phyloP scores from a whole-genome alignment of 2,797 vertebrate species.

The Chelmon rostratus region DNA sequence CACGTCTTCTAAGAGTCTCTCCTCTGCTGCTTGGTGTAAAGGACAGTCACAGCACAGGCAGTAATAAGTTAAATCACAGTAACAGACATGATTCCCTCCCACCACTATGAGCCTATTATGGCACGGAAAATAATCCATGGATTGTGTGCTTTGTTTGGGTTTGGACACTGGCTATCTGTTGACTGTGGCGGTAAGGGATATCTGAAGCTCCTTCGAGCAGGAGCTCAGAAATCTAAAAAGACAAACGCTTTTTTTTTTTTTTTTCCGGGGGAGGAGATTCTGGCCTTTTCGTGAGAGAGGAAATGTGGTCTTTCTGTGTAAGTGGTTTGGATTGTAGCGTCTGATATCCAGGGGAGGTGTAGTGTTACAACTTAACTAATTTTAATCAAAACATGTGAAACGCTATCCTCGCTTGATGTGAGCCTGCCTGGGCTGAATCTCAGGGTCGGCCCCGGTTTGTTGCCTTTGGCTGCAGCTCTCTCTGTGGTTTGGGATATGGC shows the following conservation, averaged over 20 bases:
- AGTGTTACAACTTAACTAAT: slow-evolving; percentile 99
- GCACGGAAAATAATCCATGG: slow-evolving; percentile 78
- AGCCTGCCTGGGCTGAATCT: slow-evolving; percentile 94
- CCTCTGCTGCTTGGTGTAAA: slow-evolving; percentile 11
- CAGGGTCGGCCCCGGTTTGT: slow-evolving; percentile 92
- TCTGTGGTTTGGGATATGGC: slow-evolving; percentile 96
- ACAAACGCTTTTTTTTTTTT: slow-evolving; percentile 54
- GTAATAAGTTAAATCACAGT: slow-evolving; percentile 64
- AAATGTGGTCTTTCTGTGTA: slow-evolving; percentile 81
- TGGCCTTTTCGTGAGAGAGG: slow-evolving; percentile 75
- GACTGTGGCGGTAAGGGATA: slow-evolving; percentile 66
- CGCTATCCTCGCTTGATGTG: slow-evolving; percentile 95
- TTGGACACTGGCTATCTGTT: slow-evolving; percentile 73
- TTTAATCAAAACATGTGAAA: slow-evolving; percentile 99
- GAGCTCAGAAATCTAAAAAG: slow-evolving; percentile 74
- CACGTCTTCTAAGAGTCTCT: slow-evolving; percentile 17
- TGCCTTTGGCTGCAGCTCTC: slow-evolving; percentile 95
- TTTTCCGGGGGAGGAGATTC: slow-evolving; percentile 29
- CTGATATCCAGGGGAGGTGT: slow-evolving; percentile 95
- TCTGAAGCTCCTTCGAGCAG: slow-evolving; percentile 69
- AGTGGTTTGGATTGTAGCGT: slow-evolving; percentile 93
- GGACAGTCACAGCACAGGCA: slow-evolving; percentile 25
- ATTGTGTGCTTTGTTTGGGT: slow-evolving; percentile 82
- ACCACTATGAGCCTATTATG: slow-evolving; percentile 63
- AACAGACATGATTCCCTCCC: slow-evolving; percentile 67